Evolutionary conservation across 2,113 vertebrate species (phyloP).

Genomic region (Cyprinodon variegatus): DNA sequence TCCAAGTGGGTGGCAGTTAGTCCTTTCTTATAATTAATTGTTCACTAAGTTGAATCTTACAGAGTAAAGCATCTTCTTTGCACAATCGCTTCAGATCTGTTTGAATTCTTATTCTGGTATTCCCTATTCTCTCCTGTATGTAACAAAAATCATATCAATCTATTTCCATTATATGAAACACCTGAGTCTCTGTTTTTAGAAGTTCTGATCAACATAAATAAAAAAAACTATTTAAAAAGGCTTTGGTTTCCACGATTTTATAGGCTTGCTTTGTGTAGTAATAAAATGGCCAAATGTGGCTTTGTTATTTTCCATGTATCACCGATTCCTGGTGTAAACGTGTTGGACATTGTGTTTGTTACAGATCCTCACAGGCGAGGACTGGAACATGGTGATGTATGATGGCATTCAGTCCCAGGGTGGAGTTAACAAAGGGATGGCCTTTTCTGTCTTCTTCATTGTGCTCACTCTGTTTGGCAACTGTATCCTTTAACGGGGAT

Average conservation of each 20-base stretch:
- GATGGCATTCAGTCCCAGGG: constrained; percentile 95
- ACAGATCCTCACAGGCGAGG: constrained; percentile 90
- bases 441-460: constrained; percentile 96
- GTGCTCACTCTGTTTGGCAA: constrained; percentile 97
- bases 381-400: constrained; percentile 97
- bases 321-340: neutral
- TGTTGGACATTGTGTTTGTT: constrained; percentile 11
- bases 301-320: neutral
- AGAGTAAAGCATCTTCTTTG: no score
- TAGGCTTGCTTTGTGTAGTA: neutral
- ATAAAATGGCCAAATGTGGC: neutral
- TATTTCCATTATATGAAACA: no score
- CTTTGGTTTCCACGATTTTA: neutral
- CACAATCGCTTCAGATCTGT: no score
- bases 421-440: constrained; percentile 93
- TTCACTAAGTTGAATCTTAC: no score
- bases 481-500: constrained; percentile 85
- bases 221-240: neutral
- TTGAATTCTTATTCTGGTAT: no score
- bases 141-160: no score
- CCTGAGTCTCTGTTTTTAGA: neutral
- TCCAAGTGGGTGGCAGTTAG: no score
- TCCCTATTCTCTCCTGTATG: no score
- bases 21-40: no score
- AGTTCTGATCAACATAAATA: neutral